Percentiles rank a stretch among this genome's conserved stretches.
Evolutionary conservation across 2,797 vertebrate species (phyloP).

Genomic region (Pygocentrus nattereri): DNA sequence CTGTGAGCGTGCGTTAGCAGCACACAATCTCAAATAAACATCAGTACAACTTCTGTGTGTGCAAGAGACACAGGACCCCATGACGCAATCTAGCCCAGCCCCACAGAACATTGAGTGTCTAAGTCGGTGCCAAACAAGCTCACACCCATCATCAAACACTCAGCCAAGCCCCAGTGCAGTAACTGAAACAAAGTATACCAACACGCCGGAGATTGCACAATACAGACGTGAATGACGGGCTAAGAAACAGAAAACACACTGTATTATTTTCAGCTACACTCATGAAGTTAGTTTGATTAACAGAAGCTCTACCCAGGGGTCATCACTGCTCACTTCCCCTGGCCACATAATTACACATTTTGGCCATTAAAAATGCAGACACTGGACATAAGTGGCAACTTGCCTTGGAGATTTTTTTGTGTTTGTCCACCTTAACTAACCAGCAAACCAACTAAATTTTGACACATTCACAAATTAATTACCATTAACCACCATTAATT

Average conservation of each 20-base stretch:
- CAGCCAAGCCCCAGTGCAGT: slow-evolving; percentile 5
- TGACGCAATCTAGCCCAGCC: slow-evolving; percentile 82
- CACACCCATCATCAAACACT: slow-evolving; percentile 54
- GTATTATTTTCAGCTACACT: too few species aligned
- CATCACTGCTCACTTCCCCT: too few species aligned
- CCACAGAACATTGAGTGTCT: slow-evolving; percentile 76
- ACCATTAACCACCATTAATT: too few species aligned
- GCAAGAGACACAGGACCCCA: slow-evolving; percentile 61
- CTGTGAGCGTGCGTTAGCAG: slow-evolving; percentile 39
- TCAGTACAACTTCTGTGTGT: slow-evolving; percentile 37
- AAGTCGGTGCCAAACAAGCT: slow-evolving; percentile 55
- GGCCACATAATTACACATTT: too few species aligned
- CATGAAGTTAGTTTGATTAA: not conserved
- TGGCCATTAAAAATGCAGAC: too few species aligned
- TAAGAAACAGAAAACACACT: too few species aligned
- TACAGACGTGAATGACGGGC: not conserved
- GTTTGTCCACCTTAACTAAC: too few species aligned
- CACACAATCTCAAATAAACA: slow-evolving; percentile 65
- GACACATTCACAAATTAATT: too few species aligned
- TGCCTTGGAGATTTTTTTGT: too few species aligned
- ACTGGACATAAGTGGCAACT: too few species aligned
- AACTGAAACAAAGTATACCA: slow-evolving; percentile 20
- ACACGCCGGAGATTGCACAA: slow-evolving; percentile 24
- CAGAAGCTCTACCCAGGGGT: not conserved
- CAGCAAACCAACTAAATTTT: too few species aligned